A percentile compares a stretch with the other conserved stretches of the same genome.
Conservation (phyloP, 2,888 invertebrate species). For the Matsumyia berberina region DNA sequence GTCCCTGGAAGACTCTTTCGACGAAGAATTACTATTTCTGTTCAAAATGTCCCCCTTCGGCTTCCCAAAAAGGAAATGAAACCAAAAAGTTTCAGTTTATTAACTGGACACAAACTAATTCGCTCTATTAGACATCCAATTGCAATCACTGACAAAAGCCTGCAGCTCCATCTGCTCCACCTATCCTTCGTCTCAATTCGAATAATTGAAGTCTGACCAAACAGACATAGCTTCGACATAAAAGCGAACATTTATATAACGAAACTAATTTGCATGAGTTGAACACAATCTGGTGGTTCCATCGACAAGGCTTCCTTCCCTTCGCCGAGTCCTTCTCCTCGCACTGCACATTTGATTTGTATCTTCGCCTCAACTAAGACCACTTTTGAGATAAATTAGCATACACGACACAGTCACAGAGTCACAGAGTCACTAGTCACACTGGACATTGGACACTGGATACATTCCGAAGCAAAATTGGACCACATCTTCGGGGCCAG, state of each 20-base stretch:
- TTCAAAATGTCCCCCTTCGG: constrained; percentile 13
- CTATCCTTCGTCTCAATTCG: constrained; percentile 14
- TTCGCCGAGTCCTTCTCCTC: background rate
- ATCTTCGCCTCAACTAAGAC: constrained; percentile 13
- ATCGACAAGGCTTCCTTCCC: constrained; percentile 27
- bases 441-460: no score
- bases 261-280: constrained; percentile 59
- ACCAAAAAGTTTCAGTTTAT: background rate
- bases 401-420: constrained; percentile 33
- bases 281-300: constrained; percentile 23
- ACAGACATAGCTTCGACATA: constrained; percentile 38
- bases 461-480: constrained; percentile 35
- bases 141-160: constrained; percentile 39
- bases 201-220: constrained; percentile 45
- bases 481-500: constrained; percentile 38
- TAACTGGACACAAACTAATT: constrained; percentile 21
- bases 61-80: background rate
- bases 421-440: constrained; percentile 1
- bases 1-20: no score
- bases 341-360: constrained; percentile 6
- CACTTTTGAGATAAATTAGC: constrained; percentile 41
- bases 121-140: constrained; percentile 21
- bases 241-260: constrained; percentile 55
- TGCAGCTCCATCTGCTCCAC: constrained; percentile 7
- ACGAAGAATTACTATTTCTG: no score